Evolutionary conservation across 1,140 invertebrate genomes (phyloP).

Genomic region (Bursaphelenchus mucronatus): DNA sequence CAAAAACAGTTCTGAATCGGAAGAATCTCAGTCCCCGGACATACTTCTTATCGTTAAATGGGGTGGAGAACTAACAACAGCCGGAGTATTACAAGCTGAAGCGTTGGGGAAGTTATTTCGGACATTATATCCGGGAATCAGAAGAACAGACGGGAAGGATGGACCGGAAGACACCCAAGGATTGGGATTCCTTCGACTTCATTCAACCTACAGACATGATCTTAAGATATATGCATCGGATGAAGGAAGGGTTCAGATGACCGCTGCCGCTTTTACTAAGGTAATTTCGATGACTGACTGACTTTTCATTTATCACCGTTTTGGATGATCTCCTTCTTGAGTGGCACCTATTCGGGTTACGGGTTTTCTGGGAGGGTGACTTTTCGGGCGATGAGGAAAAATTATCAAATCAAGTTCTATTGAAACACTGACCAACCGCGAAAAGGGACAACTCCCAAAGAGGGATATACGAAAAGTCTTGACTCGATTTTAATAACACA

Average conservation of each 20-base stretch:
- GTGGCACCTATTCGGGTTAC: too few species aligned
- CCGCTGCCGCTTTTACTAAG: constrained; percentile 97
- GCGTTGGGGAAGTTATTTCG: constrained; percentile 91
- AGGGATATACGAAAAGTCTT: too few species aligned
- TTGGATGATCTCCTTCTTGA: too few species aligned
- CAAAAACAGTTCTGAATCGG: constrained; percentile 70
- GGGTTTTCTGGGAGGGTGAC: too few species aligned
- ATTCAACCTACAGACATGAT: constrained; percentile 97
- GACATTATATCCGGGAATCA: constrained; percentile 85
- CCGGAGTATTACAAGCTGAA: constrained; percentile 67
- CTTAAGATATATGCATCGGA: constrained; percentile 99
- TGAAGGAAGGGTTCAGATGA: constrained; percentile 98
- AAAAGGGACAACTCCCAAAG: too few species aligned
- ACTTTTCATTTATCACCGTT: too few species aligned
- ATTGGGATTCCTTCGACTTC: constrained; percentile 81
- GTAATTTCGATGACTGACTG: constrained; percentile 62
- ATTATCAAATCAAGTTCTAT: too few species aligned
- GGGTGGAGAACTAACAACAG: constrained; percentile 98
- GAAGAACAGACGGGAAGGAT: constrained; percentile 70
- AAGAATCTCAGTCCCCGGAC: constrained; percentile 76
- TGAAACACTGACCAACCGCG: too few species aligned
- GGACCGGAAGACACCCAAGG: constrained; percentile 75
- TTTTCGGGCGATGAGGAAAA: too few species aligned
- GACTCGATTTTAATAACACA: too few species aligned
- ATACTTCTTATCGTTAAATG: constrained; percentile 90